phyloP scores from a whole-genome alignment of 2,797 vertebrate species.

The Tympanoctomys barrerae region DNA sequence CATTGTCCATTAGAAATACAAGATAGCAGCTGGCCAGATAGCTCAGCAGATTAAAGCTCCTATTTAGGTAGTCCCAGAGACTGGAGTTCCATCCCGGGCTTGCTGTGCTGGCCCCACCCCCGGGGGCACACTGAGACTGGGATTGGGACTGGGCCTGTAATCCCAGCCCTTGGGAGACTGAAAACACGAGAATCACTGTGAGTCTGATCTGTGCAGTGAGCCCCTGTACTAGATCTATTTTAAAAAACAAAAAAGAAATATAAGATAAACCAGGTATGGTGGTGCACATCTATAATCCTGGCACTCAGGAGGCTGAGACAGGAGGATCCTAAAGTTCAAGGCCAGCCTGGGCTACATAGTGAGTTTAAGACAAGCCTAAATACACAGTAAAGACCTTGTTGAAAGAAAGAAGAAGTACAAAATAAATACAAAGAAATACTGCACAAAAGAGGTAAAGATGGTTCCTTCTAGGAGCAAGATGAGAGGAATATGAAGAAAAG shows the following conservation, averaged over 20 bases:
- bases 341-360: not conserved
- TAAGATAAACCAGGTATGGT: not conserved
- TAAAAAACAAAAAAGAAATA: too few relatives aligned
- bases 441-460: not conserved
- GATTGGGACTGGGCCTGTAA: too few relatives aligned
- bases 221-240: too few relatives aligned
- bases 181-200: too few relatives aligned
- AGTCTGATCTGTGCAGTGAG: too few relatives aligned
- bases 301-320: not conserved
- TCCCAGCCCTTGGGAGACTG: too few relatives aligned
- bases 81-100: too few relatives aligned
- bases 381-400: not conserved
- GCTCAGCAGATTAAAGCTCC: too few relatives aligned
- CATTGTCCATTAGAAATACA: not conserved
- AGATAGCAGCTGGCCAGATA: too few relatives aligned
- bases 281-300: not conserved
- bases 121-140: too few relatives aligned
- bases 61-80: too few relatives aligned
- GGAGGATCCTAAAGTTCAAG: not conserved
- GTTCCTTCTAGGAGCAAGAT: not conserved
- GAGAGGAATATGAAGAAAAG: fast-evolving
- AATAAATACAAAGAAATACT: not conserved
- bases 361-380: not conserved
- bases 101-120: too few relatives aligned
- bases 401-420: not conserved